Conservation (phyloP, 2,888 invertebrate species). For the Chironomus tentans region DNA sequence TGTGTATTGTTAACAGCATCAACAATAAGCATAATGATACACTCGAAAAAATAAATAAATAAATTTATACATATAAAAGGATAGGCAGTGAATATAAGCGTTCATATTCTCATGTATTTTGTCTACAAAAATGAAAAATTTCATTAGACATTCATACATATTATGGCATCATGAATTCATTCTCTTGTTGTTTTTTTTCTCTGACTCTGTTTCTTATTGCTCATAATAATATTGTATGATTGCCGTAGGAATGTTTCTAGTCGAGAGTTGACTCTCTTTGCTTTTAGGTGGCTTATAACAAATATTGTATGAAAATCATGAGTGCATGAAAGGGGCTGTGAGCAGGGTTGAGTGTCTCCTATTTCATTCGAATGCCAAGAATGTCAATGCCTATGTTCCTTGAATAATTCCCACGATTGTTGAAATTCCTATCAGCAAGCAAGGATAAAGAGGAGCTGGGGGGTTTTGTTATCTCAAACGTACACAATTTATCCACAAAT, state of each 20-base stretch:
- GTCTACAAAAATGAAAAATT: slow-evolving; percentile 17
- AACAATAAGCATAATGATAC: slow-evolving; percentile 13
- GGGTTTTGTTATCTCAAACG: neutral
- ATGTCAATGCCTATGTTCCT: too few species aligned
- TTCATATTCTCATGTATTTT: neutral
- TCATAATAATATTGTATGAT: neutral
- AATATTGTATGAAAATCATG: too few species aligned
- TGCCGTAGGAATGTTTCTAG: neutral
- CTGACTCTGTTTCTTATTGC: slow-evolving; percentile 17
- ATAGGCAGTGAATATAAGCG: neutral
- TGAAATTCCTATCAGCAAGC: too few species aligned
- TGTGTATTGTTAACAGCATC: neutral
- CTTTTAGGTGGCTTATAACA: neutral
- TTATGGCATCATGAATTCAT: slow-evolving; percentile 24
- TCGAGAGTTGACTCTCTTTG: neutral
- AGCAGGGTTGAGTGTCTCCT: too few species aligned
- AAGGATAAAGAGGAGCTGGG: neutral
- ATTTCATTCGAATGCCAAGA: too few species aligned
- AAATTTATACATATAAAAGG: neutral
- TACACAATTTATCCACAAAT: too few species aligned
- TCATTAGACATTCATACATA: slow-evolving; percentile 27
- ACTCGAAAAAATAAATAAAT: neutral
- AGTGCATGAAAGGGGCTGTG: too few species aligned
- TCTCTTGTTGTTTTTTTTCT: neutral
- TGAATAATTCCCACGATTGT: too few species aligned